Evolutionary conservation across 2,113 vertebrate species (phyloP).

Genomic region (Oreocharis arfaki): DNA sequence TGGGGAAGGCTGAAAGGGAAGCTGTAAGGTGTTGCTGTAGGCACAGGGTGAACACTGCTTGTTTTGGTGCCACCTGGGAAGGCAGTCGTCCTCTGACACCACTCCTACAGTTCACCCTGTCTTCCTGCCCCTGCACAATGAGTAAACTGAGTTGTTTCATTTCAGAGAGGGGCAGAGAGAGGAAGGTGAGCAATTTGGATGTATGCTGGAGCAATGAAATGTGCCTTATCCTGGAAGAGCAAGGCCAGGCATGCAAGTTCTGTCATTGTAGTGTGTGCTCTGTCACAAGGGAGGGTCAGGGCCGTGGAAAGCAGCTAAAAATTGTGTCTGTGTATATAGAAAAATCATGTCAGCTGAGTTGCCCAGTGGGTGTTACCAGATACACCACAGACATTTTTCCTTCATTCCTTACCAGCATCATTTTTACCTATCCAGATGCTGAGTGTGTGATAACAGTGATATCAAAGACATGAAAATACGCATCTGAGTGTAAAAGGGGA

Average conservation of each 20-base stretch:
- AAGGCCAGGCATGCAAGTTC: constrained; percentile 18
- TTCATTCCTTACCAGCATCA: rapidly evolving
- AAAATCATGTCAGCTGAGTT: neutral
- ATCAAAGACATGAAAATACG: neutral
- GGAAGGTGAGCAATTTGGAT: neutral
- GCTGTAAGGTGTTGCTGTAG: neutral
- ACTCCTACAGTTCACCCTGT: neutral
- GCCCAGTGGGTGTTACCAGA: neutral
- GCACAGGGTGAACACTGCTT: neutral
- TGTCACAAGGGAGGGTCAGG: neutral
- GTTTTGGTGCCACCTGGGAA: neutral
- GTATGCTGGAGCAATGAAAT: neutral
- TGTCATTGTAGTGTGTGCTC: neutral
- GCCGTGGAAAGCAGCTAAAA: neutral
- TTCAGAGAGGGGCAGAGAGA: neutral
- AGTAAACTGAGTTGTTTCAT: neutral
- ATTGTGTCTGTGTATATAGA: neutral
- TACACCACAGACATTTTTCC: neutral
- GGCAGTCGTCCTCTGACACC: neutral
- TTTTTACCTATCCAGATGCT: neutral
- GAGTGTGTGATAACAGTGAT: neutral
- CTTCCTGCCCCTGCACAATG: neutral
- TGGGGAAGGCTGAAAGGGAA: neutral
- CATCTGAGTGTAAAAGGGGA: neutral
- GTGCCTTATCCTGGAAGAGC: neutral